Percentiles rank a stretch among this genome's conserved stretches.
Conservation (phyloP, 2,797 vertebrate species). For the Chloroceryle amazona region DNA sequence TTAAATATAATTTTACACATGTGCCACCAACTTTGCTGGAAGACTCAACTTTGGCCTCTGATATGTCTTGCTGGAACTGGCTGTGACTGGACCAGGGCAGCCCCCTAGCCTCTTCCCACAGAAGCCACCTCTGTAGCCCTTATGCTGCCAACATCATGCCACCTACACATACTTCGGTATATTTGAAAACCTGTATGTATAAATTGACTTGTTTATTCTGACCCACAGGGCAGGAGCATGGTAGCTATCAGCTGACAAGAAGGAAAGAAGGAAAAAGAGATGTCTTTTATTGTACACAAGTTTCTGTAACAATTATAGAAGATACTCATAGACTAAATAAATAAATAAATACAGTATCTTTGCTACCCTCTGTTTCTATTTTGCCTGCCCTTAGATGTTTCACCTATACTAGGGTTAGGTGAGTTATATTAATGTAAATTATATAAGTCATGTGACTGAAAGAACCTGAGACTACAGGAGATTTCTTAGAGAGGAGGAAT, state of each 20-base stretch:
- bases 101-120: not conserved
- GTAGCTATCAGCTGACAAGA: not conserved
- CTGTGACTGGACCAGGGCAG: not conserved
- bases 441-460: not conserved
- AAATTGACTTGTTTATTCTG: not conserved
- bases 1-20: not conserved
- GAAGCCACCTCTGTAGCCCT: not conserved
- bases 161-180: not conserved
- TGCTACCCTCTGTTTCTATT: not conserved
- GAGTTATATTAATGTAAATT: not conserved
- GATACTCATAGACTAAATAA: not conserved
- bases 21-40: not conserved
- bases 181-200: not conserved
- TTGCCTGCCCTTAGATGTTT: not conserved
- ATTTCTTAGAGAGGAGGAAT: not conserved
- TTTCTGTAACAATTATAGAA: not conserved
- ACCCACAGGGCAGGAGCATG: not conserved
- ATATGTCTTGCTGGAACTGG: not conserved
- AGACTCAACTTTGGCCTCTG: not conserved
- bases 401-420: not conserved
- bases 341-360: not conserved
- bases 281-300: not conserved
- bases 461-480: not conserved
- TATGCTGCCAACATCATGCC: not conserved
- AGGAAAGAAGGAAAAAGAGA: not conserved